Percentiles rank a stretch among this genome's conserved stretches.
phyloP scores from a whole-genome alignment of 2,797 vertebrate genomes.

The Rhinichthys osculus region DNA sequence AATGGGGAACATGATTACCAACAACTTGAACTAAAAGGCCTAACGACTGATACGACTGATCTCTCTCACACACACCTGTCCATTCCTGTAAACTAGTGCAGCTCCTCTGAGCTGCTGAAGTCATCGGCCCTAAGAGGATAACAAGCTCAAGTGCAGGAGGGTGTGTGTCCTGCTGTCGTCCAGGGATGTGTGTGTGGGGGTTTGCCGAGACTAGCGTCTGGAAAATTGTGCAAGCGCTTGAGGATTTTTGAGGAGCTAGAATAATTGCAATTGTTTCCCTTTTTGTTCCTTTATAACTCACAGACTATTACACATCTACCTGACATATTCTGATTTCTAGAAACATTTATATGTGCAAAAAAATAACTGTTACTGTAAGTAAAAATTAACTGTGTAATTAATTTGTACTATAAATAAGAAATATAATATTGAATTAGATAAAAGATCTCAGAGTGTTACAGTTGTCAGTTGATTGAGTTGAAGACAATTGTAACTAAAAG shows the following conservation, averaged over 20 bases:
- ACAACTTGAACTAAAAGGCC: constrained; percentile 18
- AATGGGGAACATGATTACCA: constrained; percentile 13
- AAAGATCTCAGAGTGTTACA: not conserved
- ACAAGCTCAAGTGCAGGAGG: constrained; percentile 42
- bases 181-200: not conserved
- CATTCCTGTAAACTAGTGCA: constrained; percentile 40
- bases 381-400: not conserved
- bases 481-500: not conserved
- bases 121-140: constrained; percentile 52
- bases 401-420: not conserved
- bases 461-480: not conserved
- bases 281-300: not conserved
- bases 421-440: not conserved
- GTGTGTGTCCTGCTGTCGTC: constrained; percentile 23
- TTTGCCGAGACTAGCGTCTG: constrained; percentile 9
- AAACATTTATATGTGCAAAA: not conserved
- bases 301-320: no score
- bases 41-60: constrained; percentile 1
- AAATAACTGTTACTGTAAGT: not conserved
- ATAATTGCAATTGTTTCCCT: not conserved
- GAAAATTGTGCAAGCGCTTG: constrained; percentile 6
- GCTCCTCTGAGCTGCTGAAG: constrained; percentile 40
- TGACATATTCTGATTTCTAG: not conserved
- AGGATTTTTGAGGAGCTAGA: constrained; percentile 14
- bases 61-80: constrained; percentile 41